phyloP scores from a whole-genome alignment of 2,797 vertebrate species.

The Acrocephalus scirpaceus region DNA sequence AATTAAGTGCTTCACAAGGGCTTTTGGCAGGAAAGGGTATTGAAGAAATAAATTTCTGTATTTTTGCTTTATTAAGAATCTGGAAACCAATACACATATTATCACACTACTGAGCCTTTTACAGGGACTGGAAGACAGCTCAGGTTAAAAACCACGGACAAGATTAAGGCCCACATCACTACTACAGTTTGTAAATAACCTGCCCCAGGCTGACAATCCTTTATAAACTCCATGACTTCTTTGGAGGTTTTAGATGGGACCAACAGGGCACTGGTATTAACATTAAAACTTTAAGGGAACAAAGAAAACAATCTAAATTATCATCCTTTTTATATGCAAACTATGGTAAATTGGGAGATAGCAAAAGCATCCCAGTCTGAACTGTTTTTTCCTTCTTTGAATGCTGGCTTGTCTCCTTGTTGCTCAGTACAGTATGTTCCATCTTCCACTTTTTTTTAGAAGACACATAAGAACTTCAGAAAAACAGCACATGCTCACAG shows the following conservation, averaged over 20 bases:
- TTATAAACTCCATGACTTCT: neutral
- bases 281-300: neutral
- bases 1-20: neutral
- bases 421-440: conserved; percentile 44
- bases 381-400: conserved; percentile 11
- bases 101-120: neutral
- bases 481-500: conserved; percentile 68
- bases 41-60: neutral
- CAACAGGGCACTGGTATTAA: neutral
- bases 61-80: neutral
- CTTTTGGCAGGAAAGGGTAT: neutral
- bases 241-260: neutral
- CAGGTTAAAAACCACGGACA: neutral
- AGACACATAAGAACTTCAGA: conserved; percentile 48
- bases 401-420: neutral
- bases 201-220: neutral
- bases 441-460: conserved; percentile 26
- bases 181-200: neutral
- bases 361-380: neutral
- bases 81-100: neutral
- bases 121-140: neutral
- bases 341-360: neutral
- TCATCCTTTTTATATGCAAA: neutral
- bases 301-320: neutral
- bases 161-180: neutral